phyloP scores from a whole-genome alignment of 2,888 invertebrate species.

The Agrochola macilenta region DNA sequence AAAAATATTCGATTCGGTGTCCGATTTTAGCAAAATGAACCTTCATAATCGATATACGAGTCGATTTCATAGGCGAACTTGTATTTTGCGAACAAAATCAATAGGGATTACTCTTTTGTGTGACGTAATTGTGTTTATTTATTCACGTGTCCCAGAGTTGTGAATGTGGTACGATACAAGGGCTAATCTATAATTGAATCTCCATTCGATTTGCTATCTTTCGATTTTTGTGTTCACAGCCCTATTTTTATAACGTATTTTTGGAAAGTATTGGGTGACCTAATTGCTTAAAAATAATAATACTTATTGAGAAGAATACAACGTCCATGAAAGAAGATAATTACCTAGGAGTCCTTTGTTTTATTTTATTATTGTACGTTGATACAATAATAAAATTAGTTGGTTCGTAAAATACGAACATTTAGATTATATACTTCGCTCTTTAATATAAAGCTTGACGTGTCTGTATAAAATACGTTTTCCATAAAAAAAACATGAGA shows the following conservation, averaged over 20 bases:
- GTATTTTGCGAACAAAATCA: conserved; percentile 84
- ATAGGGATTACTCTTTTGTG: conserved; percentile 88
- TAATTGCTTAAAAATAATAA: conserved; percentile 46
- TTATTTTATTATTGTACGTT: not conserved
- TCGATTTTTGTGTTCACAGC: conserved; percentile 79
- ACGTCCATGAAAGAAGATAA: conserved; percentile 1
- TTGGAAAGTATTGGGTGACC: conserved; percentile 44
- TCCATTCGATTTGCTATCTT: conserved; percentile 87
- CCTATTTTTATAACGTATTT: conserved; percentile 66
- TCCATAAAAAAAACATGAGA: not conserved
- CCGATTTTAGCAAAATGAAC: conserved; percentile 83
- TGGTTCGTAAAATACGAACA: not conserved
- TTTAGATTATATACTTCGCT: not conserved
- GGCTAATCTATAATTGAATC: conserved; percentile 91
- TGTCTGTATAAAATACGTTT: not conserved
- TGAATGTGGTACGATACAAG: conserved; percentile 86
- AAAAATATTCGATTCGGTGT: conserved; percentile 83
- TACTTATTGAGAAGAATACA: conserved; percentile 5
- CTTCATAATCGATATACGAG: conserved; percentile 77
- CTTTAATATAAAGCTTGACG: not conserved
- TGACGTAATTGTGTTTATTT: conserved; percentile 89
- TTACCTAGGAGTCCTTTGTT: not conserved
- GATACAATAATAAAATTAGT: not conserved
- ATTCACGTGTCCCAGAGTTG: conserved; percentile 88
- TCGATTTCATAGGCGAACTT: conserved; percentile 78